Evolutionary conservation across 2,113 vertebrate genomes (phyloP).

Genomic region (Microtus richardsoni): DNA sequence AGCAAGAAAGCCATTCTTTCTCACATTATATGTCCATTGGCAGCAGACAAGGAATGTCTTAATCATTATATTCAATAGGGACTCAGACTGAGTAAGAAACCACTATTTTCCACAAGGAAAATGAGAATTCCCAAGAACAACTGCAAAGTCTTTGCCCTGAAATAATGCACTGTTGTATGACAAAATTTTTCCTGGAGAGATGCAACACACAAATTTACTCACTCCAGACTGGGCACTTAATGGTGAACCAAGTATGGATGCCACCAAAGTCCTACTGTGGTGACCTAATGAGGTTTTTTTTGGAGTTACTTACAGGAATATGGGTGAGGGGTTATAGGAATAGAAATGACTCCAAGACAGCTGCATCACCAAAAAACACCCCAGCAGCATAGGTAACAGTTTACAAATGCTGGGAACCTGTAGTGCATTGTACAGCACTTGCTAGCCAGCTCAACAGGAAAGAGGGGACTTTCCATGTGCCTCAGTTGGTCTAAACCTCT

Average conservation of each 20-base stretch:
- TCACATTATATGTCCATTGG: background rate
- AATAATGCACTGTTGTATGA: background rate
- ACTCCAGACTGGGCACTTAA: background rate
- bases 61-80: background rate
- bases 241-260: background rate
- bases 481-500: background rate
- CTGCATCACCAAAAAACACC: background rate
- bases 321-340: background rate
- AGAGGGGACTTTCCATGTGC: background rate
- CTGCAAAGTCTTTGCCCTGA: background rate
- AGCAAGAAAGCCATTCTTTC: background rate
- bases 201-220: background rate
- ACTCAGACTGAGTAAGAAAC: background rate
- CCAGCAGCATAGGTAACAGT: background rate
- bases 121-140: background rate
- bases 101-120: background rate
- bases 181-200: background rate
- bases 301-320: background rate
- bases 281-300: background rate
- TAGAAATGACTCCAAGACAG: background rate
- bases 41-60: background rate
- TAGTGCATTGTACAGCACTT: no score
- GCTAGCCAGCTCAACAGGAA: rapidly evolving
- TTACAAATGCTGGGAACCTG: background rate
- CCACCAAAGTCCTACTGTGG: background rate